Evolutionary conservation across 1,140 invertebrate genomes (phyloP), one percentile per base, ranked within the genome.

Genomic region (Bombus affinis): DNA sequence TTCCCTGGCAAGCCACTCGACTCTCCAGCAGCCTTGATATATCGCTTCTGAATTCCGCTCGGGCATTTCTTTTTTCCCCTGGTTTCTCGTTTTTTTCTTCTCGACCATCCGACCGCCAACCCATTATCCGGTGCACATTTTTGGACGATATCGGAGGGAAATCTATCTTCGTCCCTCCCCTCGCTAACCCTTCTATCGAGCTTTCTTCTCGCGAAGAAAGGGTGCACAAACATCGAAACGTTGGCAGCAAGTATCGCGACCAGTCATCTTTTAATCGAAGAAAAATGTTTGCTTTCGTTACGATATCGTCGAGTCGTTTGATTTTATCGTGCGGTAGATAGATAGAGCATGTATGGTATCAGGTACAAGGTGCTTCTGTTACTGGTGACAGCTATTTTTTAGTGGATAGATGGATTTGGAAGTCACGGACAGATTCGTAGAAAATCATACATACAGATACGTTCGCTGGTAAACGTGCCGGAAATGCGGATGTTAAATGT

Each of bases 21-120:
- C 68, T 73, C 18, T 1, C 66, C 32, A 25, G 25, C 12, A 32
- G 22, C 12, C 42, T 85, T 86, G 84, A 86, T 86, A 75, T 75
- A 86, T 86, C 80, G 79, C 79, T 86, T 82, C 78, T 76, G 62
- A 82, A 86, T 82, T 75, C 32, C 70, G 37, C n/a, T 44, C 53
- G 15, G 10, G 6, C 37, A 62, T 39, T 53, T 47, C 62, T 32
- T 73, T 65, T 22, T 66, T n/a, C 35, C 25, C 12, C 32, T 25
- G 8, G 8, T 62, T 47, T 22, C 28, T 62, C 57, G 9, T 76
- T 32, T 9, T 25, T n/a, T 59, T 39, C 15, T 42, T 32, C 62
- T 22, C 15, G 22, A 9, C 15, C 25, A 22, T 53, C 57, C 28
- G 47, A 53, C 62, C 42, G 53, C 74, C 53, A 28, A 13, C 47